Evolutionary conservation across 2,797 vertebrate genomes (phyloP).

Genomic region (Lepilemur ruficaudatus): DNA sequence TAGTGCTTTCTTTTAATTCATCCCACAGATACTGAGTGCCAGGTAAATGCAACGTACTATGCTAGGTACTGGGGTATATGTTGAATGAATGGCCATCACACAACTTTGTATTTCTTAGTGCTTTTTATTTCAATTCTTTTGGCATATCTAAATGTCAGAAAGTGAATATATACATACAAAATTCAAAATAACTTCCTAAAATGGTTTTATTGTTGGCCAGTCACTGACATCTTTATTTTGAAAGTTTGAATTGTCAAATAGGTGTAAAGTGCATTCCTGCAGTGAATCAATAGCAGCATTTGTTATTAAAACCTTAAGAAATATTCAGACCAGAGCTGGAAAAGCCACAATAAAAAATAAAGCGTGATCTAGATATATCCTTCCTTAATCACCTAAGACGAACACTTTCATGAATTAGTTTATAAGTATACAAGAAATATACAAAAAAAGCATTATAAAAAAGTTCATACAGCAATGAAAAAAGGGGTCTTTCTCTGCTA

Average conservation of each 20-base stretch:
- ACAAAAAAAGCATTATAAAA: constrained; percentile 57
- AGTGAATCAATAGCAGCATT: constrained; percentile 81
- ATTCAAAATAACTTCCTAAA: constrained; percentile 44
- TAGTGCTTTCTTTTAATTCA: not conserved
- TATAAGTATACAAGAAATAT: constrained; percentile 46
- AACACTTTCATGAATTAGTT: constrained; percentile 60
- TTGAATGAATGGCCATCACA: not conserved
- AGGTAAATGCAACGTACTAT: not conserved
- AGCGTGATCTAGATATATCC: constrained; percentile 34
- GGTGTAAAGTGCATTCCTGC: constrained; percentile 85
- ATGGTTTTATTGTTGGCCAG: constrained; percentile 40
- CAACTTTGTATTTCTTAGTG: constrained; percentile 33
- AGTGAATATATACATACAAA: constrained; percentile 44
- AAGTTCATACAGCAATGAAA: constrained; percentile 41
- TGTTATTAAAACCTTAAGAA: constrained; percentile 69
- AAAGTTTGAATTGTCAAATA: constrained; percentile 65
- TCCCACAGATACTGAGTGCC: not conserved
- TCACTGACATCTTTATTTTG: constrained; percentile 46
- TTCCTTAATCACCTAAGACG: constrained; percentile 63
- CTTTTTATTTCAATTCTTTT: constrained; percentile 59
- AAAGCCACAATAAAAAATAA: constrained; percentile 54
- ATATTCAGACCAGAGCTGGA: constrained; percentile 40
- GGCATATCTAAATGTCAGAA: constrained; percentile 45
- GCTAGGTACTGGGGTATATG: not conserved
- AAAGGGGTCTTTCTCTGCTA: not conserved